Base-by-base conservation (phyloP, 2,888 invertebrate genomes). In the Ditula angustiorana region DNA sequence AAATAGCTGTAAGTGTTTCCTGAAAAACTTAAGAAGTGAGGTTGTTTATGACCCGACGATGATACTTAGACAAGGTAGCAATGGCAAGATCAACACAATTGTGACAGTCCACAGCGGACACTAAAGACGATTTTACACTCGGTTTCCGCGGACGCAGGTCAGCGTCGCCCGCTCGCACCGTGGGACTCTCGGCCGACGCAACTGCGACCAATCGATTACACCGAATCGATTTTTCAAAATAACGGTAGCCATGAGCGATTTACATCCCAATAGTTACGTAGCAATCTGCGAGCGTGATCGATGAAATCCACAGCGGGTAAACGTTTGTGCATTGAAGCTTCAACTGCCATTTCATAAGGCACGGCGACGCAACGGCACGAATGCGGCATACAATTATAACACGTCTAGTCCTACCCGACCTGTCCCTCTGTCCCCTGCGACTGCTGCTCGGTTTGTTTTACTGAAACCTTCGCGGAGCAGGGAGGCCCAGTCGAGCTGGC, bases 261-360 rank as follows among this genome's bases (percentile, higher is more conserved):
- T 90, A 89, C 89, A 91, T 91, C 88, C 86, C 78, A 84, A 90
- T 86, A 80, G 87, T 88, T 88, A 85, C 86, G 80, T 86, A 82
- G 89, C 88, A 86, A 91, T 90, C 87, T 88, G 85, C 84, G 83
- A 87, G 84, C 91, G 89, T 89, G 90, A 89, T 91, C 88, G 88
- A 88, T 87, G 88, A 89, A 88, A 90, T 87, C 87, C 87, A 79
- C 84, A 84, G 87, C 88, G 87, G 89, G 82, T 81, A 87, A 87
- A 86, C 83, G 86, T 85, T 82, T 90, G 90, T 77, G 85, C 90
- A 88, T 86, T 86, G 87, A 86, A 87, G 89, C 89, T 87, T 88
- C 86, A 87, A 87, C 85, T 87, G 86, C 86, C 86, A 80, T 92
- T 92, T 92, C 91, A 91, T 91, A 90, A 91, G 86, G 85, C 90